Conservation (phyloP, 1,140 invertebrate genomes). For the Drosophila ercepeae region DNA sequence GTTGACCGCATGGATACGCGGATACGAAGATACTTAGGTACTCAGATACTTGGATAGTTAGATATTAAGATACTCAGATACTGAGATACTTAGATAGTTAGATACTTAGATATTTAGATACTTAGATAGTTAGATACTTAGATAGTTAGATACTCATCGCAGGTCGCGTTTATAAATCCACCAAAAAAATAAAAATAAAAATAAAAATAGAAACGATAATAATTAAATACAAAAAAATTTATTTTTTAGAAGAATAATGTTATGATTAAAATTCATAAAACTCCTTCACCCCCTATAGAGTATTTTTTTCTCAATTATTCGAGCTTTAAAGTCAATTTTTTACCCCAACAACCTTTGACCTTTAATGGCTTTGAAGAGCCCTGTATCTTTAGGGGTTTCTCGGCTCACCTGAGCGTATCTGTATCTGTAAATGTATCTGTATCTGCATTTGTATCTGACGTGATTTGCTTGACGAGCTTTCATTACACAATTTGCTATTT, state of each 20-base stretch:
- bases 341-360: background rate
- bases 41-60: constrained; percentile 23
- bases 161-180: constrained; percentile 31
- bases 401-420: background rate
- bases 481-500: constrained; percentile 54
- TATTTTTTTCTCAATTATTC: too few relatives aligned
- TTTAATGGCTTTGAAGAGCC: too few relatives aligned
- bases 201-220: background rate
- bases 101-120: constrained; percentile 10
- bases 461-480: constrained; percentile 56
- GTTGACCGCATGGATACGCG: constrained; percentile 42
- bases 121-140: background rate
- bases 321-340: too few relatives aligned
- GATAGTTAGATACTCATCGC: constrained; percentile 34
- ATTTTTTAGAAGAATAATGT: too few relatives aligned
- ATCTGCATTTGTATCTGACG: constrained; percentile 15
- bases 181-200: too few relatives aligned
- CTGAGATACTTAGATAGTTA: constrained; percentile 12
- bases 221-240: background rate
- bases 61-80: constrained; percentile 36
- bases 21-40: constrained; percentile 17
- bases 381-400: too few relatives aligned
- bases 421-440: constrained; percentile 2
- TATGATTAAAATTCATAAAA: too few relatives aligned
- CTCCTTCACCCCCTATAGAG: too few relatives aligned